A percentile compares a stretch with the other conserved stretches of the same genome.
Evolutionary conservation across 2,888 invertebrate species (phyloP).

Genomic region (Gerris lacustris): DNA sequence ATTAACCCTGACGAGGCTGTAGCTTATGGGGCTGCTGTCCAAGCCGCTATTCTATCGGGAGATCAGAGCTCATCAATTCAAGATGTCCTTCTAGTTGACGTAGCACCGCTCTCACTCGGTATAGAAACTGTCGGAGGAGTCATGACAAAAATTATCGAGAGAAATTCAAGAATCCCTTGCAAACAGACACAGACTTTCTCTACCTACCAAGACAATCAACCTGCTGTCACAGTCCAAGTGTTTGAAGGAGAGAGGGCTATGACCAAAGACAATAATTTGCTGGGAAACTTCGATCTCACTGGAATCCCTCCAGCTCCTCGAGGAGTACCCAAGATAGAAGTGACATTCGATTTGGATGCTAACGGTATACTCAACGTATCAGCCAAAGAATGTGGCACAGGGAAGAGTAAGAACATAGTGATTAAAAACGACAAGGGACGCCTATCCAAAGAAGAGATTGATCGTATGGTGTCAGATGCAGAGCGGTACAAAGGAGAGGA

Average conservation of each 20-base stretch:
- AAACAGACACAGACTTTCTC: slow-evolving; percentile 62
- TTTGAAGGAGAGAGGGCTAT: slow-evolving; percentile 68
- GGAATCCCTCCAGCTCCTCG: slow-evolving; percentile 77
- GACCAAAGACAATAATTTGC: slow-evolving; percentile 79
- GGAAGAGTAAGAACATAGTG: slow-evolving; percentile 60
- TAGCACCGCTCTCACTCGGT: slow-evolving; percentile 52
- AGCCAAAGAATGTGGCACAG: slow-evolving; percentile 47
- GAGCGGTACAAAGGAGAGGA: slow-evolving; percentile 37
- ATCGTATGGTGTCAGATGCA: slow-evolving; percentile 61
- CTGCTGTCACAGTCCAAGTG: slow-evolving; percentile 59
- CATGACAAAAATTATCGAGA: slow-evolving; percentile 58
- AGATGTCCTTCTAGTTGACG: slow-evolving; percentile 52
- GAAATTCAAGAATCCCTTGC: slow-evolving; percentile 58
- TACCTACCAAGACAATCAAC: slow-evolving; percentile 70
- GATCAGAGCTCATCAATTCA: slow-evolving; percentile 52
- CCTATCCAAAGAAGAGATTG: slow-evolving; percentile 68
- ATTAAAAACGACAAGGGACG: slow-evolving; percentile 73
- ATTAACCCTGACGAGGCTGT: slow-evolving; percentile 74
- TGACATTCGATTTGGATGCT: slow-evolving; percentile 80
- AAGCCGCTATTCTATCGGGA: slow-evolving; percentile 58
- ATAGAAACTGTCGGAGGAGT: slow-evolving; percentile 69
- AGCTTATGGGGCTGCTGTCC: slow-evolving; percentile 63
- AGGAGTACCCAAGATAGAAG: slow-evolving; percentile 63
- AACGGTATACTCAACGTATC: slow-evolving; percentile 67
- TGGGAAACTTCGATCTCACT: slow-evolving; percentile 65